Percentiles rank a stretch among this genome's conserved stretches.
Conservation (phyloP, 2,888 invertebrate species). For the Brachyopa scutellaris region DNA sequence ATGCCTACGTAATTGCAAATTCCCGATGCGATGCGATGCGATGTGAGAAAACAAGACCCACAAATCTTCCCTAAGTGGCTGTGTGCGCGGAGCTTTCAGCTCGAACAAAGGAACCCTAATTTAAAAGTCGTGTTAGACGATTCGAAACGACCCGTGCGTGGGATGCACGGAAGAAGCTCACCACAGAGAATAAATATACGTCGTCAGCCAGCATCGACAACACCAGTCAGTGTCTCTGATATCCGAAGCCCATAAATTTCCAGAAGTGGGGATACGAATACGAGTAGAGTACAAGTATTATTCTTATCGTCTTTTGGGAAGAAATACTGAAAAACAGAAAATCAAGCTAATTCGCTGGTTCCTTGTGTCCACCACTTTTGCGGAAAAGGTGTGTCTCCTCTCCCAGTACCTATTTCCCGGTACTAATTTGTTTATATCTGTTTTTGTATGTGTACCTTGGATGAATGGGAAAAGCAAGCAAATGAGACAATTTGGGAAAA, state of each 20-base stretch:
- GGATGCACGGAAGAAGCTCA: slow-evolving; percentile 69
- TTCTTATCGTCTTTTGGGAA: slow-evolving; percentile 55
- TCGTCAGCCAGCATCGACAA: slow-evolving; percentile 71
- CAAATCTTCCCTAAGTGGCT: slow-evolving; percentile 70
- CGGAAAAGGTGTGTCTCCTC: slow-evolving; percentile 68
- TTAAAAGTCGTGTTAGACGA: slow-evolving; percentile 72
- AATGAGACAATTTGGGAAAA: slow-evolving; percentile 69
- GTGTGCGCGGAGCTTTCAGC: slow-evolving; percentile 54
- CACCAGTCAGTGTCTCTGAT: slow-evolving; percentile 71
- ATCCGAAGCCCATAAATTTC: slow-evolving; percentile 68
- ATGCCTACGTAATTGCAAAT: slow-evolving; percentile 72
- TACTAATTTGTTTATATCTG: no score
- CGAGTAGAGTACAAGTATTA: no score
- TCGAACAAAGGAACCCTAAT: slow-evolving; percentile 71
- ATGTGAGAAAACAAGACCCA: slow-evolving; percentile 47
- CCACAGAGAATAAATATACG: slow-evolving; percentile 58
- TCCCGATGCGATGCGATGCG: slow-evolving; percentile 27
- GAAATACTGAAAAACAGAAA: slow-evolving; percentile 9
- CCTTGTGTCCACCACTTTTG: slow-evolving; percentile 49
- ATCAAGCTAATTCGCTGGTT: slow-evolving; percentile 45
- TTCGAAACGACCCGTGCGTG: slow-evolving; percentile 67
- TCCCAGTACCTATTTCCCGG: slow-evolving; percentile 46
- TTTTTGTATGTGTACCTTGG: slow-evolving; percentile 11
- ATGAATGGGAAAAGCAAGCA: slow-evolving; percentile 71
- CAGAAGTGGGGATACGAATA: slow-evolving; percentile 6